phyloP scores from a whole-genome alignment of 2,888 invertebrate genomes.

The Meta bourneti region DNA sequence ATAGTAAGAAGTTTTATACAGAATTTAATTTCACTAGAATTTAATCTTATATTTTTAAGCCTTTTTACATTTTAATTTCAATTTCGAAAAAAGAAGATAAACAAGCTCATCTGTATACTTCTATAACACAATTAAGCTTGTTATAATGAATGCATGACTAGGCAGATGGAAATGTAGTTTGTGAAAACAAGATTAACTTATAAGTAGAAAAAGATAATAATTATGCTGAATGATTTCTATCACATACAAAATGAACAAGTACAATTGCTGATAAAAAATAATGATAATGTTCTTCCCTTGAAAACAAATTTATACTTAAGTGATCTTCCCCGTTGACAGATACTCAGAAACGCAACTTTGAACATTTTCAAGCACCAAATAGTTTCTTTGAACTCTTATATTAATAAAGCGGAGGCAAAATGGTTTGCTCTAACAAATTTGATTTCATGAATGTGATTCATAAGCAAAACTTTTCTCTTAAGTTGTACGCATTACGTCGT shows the following conservation, averaged over 20 bases:
- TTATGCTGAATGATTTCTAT: slow-evolving; percentile 17
- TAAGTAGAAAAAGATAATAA: slow-evolving; percentile 15
- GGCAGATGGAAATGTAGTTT: slow-evolving; percentile 26
- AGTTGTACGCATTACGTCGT: neutral
- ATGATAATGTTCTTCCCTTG: neutral
- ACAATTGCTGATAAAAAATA: slow-evolving; percentile 1
- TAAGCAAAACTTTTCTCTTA: neutral
- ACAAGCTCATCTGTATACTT: slow-evolving; percentile 41
- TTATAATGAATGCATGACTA: slow-evolving; percentile 52
- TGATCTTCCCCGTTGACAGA: neutral
- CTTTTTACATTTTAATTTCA: too few species aligned
- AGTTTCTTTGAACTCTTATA: neutral
- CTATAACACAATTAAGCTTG: slow-evolving; percentile 20
- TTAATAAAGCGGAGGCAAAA: neutral
- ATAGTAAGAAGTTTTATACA: too few species aligned
- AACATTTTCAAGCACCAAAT: slow-evolving; percentile 1
- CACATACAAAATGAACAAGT: slow-evolving; percentile 40
- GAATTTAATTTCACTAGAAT: too few species aligned
- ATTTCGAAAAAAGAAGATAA: slow-evolving; percentile 5
- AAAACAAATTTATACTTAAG: neutral
- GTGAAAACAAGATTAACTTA: slow-evolving; percentile 17
- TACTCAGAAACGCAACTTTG: neutral
- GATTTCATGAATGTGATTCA: neutral
- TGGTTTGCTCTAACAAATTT: neutral
- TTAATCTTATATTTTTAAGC: too few species aligned